A percentile compares a stretch with the other conserved stretches of the same genome.
Conservation (phyloP, 2,797 vertebrate genomes). For the Karalla daura region DNA sequence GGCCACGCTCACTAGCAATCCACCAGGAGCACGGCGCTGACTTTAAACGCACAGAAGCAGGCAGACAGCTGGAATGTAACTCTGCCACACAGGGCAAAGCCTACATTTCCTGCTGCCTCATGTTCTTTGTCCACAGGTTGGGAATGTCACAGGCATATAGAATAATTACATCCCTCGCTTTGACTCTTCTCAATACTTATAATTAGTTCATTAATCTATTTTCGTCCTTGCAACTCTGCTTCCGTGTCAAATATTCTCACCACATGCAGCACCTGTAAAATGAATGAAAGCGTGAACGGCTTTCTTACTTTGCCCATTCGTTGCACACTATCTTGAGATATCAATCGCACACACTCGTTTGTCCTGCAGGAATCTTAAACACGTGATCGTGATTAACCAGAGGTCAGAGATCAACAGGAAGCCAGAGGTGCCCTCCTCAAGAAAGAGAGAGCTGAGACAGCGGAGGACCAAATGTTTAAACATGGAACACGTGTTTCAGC, state of each 20-base stretch:
- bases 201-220: neutral
- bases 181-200: too few relatives aligned
- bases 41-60: too few relatives aligned
- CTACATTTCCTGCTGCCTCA: too few relatives aligned
- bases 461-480: constrained; percentile 66
- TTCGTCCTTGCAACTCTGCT: neutral
- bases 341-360: constrained; percentile 7
- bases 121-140: too few relatives aligned
- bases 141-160: too few relatives aligned
- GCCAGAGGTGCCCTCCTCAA: constrained; percentile 46
- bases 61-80: too few relatives aligned
- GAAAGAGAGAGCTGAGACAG: constrained; percentile 38
- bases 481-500: constrained; percentile 75
- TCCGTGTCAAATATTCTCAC: neutral
- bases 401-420: constrained; percentile 62
- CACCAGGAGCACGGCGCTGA: too few relatives aligned
- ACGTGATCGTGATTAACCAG: constrained; percentile 36
- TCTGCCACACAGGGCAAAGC: too few relatives aligned
- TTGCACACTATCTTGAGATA: constrained; percentile 15
- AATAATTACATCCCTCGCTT: too few relatives aligned
- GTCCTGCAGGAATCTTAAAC: constrained; percentile 24
- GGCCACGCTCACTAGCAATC: too few relatives aligned
- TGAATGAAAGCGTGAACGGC: neutral
- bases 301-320: constrained; percentile 1
- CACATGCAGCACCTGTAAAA: neutral